Base-by-base conservation (phyloP, 92 coral and sea anemone genomes). In the Zoanthus sansibaricus region DNA sequence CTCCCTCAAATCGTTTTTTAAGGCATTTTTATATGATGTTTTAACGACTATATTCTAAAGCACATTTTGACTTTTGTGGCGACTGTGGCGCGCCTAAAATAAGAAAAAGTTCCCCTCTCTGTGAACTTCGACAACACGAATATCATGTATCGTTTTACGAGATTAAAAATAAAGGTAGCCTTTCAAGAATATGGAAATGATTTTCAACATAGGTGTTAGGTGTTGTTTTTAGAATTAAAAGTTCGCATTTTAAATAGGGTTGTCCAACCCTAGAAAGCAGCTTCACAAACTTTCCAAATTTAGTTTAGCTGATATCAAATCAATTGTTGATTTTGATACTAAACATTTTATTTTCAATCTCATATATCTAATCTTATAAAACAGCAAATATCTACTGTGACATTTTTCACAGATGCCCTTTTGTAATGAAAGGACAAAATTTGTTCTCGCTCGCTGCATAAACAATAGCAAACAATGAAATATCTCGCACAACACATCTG, bases 401-500 rank as follows among this genome's bases (percentile, higher is more conserved):
- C 25, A 18, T 49, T 56, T 58, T n/a, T 48, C 33, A 32, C 15
- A 45, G 20, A 45, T 18, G 17, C 1, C 31, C 51, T 46, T 55
- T 47, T 59, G 49, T 21, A 10, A 11, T 30, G 42, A 8, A 10
- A 46, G 67, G 46, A 30, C 12, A 49, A 49, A 49, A 49, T 49
- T 21, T 30, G 20, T 17, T 64, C 32, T 18, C 10, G 18, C 37
- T 80, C 20, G 84, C 21, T 62, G 47, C 18, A 47, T 78, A 66
- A 80, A 80, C 85, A 80, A 80, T 48, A 32, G 54, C 45, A 64
- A 79, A 62, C 84, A 42, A 78, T 56, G 15, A 56, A 44, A 42
- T 59, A 7, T 32, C n/a, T 55, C 51, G 55, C 72, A 44, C 3
- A 2, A 83, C 89, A 88, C 91, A 82, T 66, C 75, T 84, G 94